Evolutionary conservation across 2,888 invertebrate species (phyloP), one percentile per base, ranked within the genome.

Genomic region (Abrostola tripartita): DNA sequence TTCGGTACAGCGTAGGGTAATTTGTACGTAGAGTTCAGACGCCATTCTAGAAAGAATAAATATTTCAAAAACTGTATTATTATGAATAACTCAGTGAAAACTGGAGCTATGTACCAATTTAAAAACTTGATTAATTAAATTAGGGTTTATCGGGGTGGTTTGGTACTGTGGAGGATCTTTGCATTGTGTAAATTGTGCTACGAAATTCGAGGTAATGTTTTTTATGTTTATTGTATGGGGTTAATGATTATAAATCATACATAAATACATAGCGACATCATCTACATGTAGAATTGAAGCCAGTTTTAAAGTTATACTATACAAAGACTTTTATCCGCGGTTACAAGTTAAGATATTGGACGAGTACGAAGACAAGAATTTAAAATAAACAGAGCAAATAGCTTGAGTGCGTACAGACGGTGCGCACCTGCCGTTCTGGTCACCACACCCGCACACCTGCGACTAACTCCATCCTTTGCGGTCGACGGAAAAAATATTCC

Each of bases 341-440:
- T 47, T 24, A 58, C 58, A 66, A 65, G 76, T 68, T 69, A 65
- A 62, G 61, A 59, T 42, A 65, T 10, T 51, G 38, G 24, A 41
- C 53, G 47, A 62, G 61, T 64, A n/a, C n/a, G n/a, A n/a, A n/a
- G 54, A 65, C 66, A 53, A 57, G 63, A 73, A 78, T 70, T 76
- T 59, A 81, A 81, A 82, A 74, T 71, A 83, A 84, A 85, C 67
- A 82, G 77, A 81, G 75, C 82, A 75, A 76, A 76, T 65, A 78
- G 77, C 24, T 75, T 65, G 75, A 70, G 62, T 57, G 50, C 37
- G 67, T 24, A 24, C 24, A 4, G 74, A 56, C 74, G 72, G 63
- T 60, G 69, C 57, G 60, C 88, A 89, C 87, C 89, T 89, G 89
- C 84, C 82, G 78, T 79, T 82, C 81, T 83, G 78, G 82, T 81